phyloP scores from a whole-genome alignment of 2,888 invertebrate genomes.

The Euclidia mi region DNA sequence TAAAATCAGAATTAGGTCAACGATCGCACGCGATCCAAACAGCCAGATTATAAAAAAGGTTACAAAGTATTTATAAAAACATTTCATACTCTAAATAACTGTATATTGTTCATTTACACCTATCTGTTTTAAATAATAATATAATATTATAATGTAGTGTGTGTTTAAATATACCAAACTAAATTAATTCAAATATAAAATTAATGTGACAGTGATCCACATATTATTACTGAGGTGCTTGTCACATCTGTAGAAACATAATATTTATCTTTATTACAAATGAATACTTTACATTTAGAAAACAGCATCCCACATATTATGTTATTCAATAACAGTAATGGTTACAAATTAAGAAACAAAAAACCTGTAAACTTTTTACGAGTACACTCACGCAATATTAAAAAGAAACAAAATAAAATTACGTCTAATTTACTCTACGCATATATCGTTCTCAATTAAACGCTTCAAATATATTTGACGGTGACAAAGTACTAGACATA shows the following conservation, averaged over 20 bases:
- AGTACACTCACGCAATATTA: conserved; percentile 2
- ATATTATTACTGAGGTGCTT: too few relatives aligned
- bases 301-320: not conserved
- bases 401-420: conserved; percentile 4
- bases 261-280: too few relatives aligned
- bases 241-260: too few relatives aligned
- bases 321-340: not conserved
- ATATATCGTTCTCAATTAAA: conserved; percentile 18
- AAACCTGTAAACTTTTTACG: conserved; percentile 8
- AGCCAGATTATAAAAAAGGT: conserved; percentile 53
- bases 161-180: too few relatives aligned
- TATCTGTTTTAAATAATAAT: too few relatives aligned
- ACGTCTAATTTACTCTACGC: conserved; percentile 9
- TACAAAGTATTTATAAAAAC: conserved; percentile 11
- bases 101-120: too few relatives aligned
- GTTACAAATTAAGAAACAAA: not conserved
- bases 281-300: too few relatives aligned
- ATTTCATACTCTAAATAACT: too few relatives aligned
- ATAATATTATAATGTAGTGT: too few relatives aligned
- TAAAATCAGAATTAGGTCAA: conserved; percentile 68
- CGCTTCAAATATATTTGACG: conserved; percentile 1
- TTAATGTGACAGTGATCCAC: too few relatives aligned
- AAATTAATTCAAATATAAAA: too few relatives aligned
- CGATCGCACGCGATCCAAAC: conserved; percentile 65
- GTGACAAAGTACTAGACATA: not conserved